Percentiles rank a stretch among this genome's conserved stretches.
phyloP scores from a whole-genome alignment of 2,797 vertebrate species.

The Xerus rutilus region DNA sequence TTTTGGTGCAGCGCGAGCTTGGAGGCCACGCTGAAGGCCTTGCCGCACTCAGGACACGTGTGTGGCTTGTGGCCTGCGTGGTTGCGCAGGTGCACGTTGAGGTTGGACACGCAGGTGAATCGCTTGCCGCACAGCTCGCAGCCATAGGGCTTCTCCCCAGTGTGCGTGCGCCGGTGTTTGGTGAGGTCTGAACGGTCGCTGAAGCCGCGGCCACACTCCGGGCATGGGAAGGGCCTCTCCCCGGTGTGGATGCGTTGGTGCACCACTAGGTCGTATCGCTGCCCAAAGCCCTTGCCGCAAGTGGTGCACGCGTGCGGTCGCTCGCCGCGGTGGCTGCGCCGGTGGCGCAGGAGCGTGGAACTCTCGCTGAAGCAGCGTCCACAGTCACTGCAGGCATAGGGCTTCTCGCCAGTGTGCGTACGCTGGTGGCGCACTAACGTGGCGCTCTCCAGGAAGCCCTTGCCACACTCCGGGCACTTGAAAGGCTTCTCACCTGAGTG shows the following conservation, averaged over 20 bases:
- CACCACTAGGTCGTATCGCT: slow-evolving; percentile 67
- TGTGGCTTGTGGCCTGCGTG: slow-evolving; percentile 69
- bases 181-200: slow-evolving; percentile 73
- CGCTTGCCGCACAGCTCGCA: slow-evolving; percentile 66
- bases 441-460: slow-evolving; percentile 73
- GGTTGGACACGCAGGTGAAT: slow-evolving; percentile 69
- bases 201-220: slow-evolving; percentile 75
- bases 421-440: slow-evolving; percentile 62
- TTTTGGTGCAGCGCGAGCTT: slow-evolving; percentile 67
- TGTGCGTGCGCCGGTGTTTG: slow-evolving; percentile 69
- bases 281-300: slow-evolving; percentile 70
- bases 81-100: slow-evolving; percentile 67
- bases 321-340: slow-evolving; percentile 66
- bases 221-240: slow-evolving; percentile 93
- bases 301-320: slow-evolving; percentile 57
- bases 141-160: slow-evolving; percentile 67
- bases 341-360: slow-evolving; percentile 67
- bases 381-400: slow-evolving; percentile 41
- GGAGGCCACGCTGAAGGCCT: slow-evolving; percentile 76
- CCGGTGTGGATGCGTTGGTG: slow-evolving; percentile 92
- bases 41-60: slow-evolving; percentile 68
- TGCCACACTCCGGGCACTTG: slow-evolving; percentile 62
- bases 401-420: slow-evolving; percentile 69
- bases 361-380: slow-evolving; percentile 70
- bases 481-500: slow-evolving; percentile 69